Evolutionary conservation across 2,888 invertebrate species (phyloP).

Genomic region (Calliscelio sp.): DNA sequence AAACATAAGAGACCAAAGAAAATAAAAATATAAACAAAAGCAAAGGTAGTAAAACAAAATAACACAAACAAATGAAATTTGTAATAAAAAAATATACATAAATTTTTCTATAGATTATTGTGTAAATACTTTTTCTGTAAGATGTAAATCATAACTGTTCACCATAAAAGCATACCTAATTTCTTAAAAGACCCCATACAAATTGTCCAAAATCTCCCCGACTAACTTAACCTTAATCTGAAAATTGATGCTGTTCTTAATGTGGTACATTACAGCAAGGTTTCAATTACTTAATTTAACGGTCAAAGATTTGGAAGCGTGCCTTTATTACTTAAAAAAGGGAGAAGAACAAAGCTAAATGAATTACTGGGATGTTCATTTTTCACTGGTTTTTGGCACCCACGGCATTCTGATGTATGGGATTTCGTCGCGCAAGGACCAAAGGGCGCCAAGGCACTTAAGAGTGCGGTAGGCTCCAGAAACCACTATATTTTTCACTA

Average conservation of each 20-base stretch:
- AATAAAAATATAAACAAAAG: no score
- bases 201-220: background rate
- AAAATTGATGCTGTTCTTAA: constrained; percentile 38
- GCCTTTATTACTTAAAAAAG: constrained; percentile 57
- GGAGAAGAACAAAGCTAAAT: constrained; percentile 64
- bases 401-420: constrained; percentile 78
- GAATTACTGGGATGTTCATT: constrained; percentile 71
- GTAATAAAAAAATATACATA: no score
- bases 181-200: background rate
- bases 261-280: constrained; percentile 18
- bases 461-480: constrained; percentile 78
- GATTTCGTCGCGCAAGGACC: constrained; percentile 77
- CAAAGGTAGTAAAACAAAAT: no score
- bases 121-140: no score
- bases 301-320: constrained; percentile 55
- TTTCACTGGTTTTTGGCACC: constrained; percentile 76
- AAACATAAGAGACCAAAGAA: no score
- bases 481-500: constrained; percentile 81
- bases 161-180: background rate
- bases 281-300: constrained; percentile 65
- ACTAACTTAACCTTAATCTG: constrained; percentile 21
- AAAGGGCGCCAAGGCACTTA: constrained; percentile 83
- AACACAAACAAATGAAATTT: no score
- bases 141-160: no score
- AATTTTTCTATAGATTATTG: no score